These are phyloP conservation scores for Actenoides lindsayi DNA, from an alignment of 2,113 vertebrate species.

Conservation along the genomic window DNA sequence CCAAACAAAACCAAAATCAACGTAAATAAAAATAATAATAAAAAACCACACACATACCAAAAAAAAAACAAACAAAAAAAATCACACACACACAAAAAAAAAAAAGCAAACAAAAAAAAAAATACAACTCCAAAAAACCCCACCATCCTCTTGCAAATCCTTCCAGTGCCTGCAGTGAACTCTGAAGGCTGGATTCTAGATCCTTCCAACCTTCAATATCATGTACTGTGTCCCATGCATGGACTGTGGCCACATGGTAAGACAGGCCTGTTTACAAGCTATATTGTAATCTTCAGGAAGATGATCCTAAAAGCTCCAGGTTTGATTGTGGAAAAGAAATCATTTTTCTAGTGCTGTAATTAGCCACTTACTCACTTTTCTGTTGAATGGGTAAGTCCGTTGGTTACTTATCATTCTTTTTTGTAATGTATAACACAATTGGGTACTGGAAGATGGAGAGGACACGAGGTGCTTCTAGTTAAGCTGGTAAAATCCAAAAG, in stretches of 20 bases:
- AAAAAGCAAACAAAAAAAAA: too few species aligned
- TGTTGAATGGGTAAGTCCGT: not conserved
- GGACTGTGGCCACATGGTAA: not conserved
- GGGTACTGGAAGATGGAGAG: not conserved
- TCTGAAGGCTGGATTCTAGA: not conserved
- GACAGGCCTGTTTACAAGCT: not conserved
- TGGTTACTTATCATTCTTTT: not conserved
- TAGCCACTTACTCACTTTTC: not conserved
- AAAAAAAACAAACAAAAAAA: not conserved
- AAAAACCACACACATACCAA: not conserved
- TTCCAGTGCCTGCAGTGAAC: not conserved
- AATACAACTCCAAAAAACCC: not conserved
- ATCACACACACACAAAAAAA: not conserved
- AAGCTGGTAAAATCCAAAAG: not conserved
- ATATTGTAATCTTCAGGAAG: not conserved
- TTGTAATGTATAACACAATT: not conserved
- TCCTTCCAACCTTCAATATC: not conserved
- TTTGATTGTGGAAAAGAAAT: not conserved
- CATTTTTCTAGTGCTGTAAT: not conserved
- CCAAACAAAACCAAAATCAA: not conserved
- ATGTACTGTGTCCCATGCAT: fast-evolving
- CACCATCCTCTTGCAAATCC: not conserved
- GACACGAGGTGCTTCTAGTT: not conserved
- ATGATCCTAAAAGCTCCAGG: not conserved
- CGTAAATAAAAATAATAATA: not conserved